phyloP scores from a whole-genome alignment of 37 sponge, comb jelly and placozoan genomes.

The Dysidea cf. avara region DNA sequence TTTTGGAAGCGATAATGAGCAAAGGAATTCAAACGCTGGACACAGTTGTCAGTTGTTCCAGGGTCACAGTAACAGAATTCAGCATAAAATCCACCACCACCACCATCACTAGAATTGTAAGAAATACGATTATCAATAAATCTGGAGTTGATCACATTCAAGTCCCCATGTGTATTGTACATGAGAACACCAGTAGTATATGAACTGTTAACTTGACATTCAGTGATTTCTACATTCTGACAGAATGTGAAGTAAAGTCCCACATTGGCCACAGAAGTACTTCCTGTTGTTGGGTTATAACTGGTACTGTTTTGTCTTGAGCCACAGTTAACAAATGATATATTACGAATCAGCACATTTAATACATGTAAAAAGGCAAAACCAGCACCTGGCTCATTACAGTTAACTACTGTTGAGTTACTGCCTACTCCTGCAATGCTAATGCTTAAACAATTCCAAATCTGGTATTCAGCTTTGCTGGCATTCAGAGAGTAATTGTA shows the following conservation, averaged over 20 bases:
- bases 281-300: neutral
- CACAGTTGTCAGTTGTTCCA: neutral
- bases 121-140: neutral
- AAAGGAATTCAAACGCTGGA: neutral
- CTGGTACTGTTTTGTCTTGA: constrained; percentile 26
- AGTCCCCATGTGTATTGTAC: constrained; percentile 22
- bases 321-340: constrained; percentile 37
- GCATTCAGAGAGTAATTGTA: too few species aligned
- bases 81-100: constrained; percentile 12
- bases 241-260: constrained; percentile 25
- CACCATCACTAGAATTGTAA: neutral
- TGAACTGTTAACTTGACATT: neutral
- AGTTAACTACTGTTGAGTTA: too few species aligned
- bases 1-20: constrained; percentile 3
- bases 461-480: too few species aligned
- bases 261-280: neutral
- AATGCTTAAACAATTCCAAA: too few species aligned
- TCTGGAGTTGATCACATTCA: neutral
- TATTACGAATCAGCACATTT: constrained; percentile 10
- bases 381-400: constrained; percentile 30
- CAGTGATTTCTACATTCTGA: neutral
- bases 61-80: constrained; percentile 21
- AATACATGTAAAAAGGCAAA: constrained; percentile 23
- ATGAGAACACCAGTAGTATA: constrained; percentile 35
- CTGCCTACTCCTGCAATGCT: too few species aligned